Conservation (phyloP, 2,797 vertebrate species). For the Erethizon dorsatum region DNA sequence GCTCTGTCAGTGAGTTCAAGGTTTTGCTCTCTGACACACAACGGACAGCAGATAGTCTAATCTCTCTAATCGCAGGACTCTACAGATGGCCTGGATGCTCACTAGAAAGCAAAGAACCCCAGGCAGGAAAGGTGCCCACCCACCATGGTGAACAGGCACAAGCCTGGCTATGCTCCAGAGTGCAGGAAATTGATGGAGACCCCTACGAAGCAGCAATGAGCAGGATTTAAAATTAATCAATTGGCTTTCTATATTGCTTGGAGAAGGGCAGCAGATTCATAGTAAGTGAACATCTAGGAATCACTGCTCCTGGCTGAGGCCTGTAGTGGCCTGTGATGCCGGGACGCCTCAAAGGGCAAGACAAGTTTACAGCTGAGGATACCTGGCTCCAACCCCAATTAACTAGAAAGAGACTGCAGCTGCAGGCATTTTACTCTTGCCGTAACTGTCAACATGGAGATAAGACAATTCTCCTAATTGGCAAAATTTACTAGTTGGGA, state of each 20-base stretch:
- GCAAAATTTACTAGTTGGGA: background rate
- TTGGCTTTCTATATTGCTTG: background rate
- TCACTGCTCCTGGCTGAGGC: background rate
- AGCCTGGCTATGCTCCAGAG: background rate
- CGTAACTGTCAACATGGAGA: background rate
- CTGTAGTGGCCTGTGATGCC: too few relatives aligned
- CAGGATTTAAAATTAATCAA: background rate
- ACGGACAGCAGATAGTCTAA: background rate
- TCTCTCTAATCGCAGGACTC: background rate
- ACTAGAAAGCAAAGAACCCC: background rate
- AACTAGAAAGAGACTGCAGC: background rate
- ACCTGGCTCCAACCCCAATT: background rate
- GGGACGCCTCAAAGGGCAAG: background rate
- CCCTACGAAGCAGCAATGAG: background rate
- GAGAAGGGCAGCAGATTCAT: background rate
- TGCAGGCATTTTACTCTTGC: background rate
- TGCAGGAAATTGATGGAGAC: background rate
- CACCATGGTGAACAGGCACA: too few relatives aligned
- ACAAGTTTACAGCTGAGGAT: background rate
- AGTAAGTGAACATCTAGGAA: background rate
- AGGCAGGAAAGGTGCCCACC: too few relatives aligned
- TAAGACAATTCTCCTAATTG: background rate
- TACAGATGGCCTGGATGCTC: background rate
- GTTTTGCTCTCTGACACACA: background rate
- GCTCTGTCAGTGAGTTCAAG: background rate